These are phyloP conservation scores for Aphrocallistes beatrix DNA, from an alignment of 37 sponge, comb jelly and placozoan species.

Conservation along the genomic window DNA sequence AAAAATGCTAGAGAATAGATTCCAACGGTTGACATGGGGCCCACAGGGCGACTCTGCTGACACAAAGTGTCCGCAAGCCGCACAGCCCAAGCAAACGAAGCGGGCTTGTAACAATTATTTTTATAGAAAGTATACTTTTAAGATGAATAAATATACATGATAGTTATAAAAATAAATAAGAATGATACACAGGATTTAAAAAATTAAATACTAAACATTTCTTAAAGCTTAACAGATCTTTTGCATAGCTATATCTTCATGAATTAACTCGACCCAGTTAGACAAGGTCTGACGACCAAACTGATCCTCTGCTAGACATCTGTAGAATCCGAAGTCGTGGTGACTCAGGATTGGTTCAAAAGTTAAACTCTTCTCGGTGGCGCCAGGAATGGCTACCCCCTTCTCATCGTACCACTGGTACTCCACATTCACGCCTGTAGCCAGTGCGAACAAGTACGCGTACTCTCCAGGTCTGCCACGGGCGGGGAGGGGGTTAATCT, in stretches of 20 bases:
- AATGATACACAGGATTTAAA: no score
- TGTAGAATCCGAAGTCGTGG: neutral
- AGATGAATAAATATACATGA: no score
- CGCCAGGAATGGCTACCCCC: neutral
- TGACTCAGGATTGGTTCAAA: neutral
- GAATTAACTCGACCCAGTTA: neutral
- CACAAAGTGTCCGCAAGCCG: no score
- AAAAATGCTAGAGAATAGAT: no score
- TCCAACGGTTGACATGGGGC: no score
- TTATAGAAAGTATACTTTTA: no score
- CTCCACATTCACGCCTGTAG: neutral
- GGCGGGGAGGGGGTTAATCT: neutral
- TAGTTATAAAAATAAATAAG: no score
- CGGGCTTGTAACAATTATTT: no score
- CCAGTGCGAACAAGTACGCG: neutral
- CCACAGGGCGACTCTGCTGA: no score
- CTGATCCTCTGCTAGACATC: neutral
- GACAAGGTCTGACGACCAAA: neutral
- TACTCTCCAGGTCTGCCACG: neutral
- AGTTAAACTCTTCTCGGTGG: neutral
- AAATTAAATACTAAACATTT: no score
- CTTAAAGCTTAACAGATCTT: neutral
- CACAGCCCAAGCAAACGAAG: no score
- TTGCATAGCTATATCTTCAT: neutral
- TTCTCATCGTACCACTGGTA: neutral